These are phyloP conservation scores for Cosmia trapezina DNA, from an alignment of 2,888 invertebrate species.

Conservation along the genomic window DNA sequence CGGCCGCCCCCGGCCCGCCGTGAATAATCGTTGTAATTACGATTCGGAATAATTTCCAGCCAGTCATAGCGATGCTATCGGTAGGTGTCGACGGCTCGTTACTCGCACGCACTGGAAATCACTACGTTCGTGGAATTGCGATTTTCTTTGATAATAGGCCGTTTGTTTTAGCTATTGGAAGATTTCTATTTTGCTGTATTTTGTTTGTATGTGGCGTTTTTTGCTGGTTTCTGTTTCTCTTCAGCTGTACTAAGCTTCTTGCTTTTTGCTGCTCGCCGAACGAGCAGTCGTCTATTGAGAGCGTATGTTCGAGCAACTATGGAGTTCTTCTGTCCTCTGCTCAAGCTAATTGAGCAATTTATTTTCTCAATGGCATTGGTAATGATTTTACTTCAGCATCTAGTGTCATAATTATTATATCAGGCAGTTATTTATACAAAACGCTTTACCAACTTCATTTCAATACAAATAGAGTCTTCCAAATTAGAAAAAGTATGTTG, in stretches of 20 bases:
- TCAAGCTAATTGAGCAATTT: background rate
- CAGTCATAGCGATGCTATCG: constrained; percentile 91
- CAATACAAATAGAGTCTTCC: background rate
- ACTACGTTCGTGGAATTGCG: constrained; percentile 80
- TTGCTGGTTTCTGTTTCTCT: background rate
- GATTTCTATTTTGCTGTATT: constrained; percentile 41
- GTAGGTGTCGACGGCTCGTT: constrained; percentile 90
- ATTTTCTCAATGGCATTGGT: background rate
- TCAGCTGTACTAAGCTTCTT: background rate
- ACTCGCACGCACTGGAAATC: constrained; percentile 85
- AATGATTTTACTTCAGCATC: background rate
- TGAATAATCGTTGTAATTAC: constrained; percentile 91
- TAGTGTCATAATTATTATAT: background rate
- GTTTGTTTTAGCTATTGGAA: constrained; percentile 55
- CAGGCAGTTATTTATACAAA: background rate
- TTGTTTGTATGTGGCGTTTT: background rate
- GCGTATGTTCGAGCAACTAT: background rate
- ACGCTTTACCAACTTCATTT: background rate
- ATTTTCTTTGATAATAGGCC: constrained; percentile 74
- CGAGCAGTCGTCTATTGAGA: background rate
- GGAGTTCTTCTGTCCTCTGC: background rate
- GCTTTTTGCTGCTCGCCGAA: background rate
- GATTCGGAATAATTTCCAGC: constrained; percentile 91
- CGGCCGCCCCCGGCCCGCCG: constrained; percentile 90
- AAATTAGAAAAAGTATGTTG: background rate